Evolutionary conservation across 1,140 invertebrate species (phyloP).

Genomic region (Musca vetustissima): DNA sequence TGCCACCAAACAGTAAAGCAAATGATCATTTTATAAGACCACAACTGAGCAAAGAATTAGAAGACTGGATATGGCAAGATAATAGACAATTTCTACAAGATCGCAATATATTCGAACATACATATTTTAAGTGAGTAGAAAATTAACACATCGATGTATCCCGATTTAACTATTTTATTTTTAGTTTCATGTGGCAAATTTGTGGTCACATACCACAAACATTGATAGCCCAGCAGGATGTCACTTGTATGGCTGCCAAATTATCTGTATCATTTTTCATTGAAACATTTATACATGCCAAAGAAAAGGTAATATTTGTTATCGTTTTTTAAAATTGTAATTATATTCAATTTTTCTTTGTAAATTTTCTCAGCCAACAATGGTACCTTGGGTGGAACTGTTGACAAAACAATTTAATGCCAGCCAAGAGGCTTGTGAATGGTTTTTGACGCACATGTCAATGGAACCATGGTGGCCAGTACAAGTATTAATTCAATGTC

Average conservation of each 20-base stretch:
- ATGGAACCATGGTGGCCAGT: conserved; percentile 92
- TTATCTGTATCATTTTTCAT: conserved; percentile 92
- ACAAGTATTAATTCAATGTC: conserved; percentile 92
- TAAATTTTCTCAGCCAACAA: conserved; percentile 70
- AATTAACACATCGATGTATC: neutral
- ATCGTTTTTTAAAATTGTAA: neutral
- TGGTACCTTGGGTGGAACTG: conserved; percentile 94
- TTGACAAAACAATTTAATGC: conserved; percentile 92
- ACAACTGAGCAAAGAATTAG: conserved; percentile 73
- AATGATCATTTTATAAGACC: conserved; percentile 26
- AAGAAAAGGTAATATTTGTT: conserved; percentile 75
- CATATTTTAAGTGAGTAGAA: conserved; percentile 81
- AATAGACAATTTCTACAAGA: conserved; percentile 94
- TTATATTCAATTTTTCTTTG: neutral
- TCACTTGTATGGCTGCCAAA: conserved; percentile 83
- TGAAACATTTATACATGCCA: conserved; percentile 94
- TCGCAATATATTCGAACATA: conserved; percentile 94
- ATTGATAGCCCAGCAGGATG: conserved; percentile 74
- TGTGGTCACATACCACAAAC: conserved; percentile 91
- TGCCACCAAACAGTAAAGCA: no score
- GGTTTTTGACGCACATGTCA: conserved; percentile 92
- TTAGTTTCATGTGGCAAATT: conserved; percentile 94
- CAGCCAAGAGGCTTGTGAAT: conserved; percentile 86
- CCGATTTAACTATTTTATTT: conserved; percentile 26
- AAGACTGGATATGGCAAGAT: conserved; percentile 94